Percentiles rank a stretch among this genome's conserved stretches.
These are phyloP conservation scores for Trachymyrmex septentrionalis DNA, from an alignment of 1,140 invertebrate species.

Conservation along the genomic window DNA sequence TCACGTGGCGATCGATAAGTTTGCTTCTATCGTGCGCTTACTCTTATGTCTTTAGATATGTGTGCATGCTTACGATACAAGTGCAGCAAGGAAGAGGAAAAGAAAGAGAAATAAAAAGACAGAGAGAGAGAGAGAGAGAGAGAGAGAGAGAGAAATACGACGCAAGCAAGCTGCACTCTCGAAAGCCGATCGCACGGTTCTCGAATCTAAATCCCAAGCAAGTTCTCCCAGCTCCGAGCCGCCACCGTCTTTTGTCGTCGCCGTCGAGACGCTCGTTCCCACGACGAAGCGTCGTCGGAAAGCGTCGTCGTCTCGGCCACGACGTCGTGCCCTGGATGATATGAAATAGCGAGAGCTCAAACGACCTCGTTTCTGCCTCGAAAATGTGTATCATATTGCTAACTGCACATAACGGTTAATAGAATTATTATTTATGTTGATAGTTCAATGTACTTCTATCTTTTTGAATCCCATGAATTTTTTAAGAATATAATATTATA, in stretches of 20 bases:
- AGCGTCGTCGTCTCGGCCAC: neutral
- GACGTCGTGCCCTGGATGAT: slow-evolving; percentile 4
- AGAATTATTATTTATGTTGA: neutral
- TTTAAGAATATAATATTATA: neutral
- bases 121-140: neutral
- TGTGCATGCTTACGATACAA: slow-evolving; percentile 23
- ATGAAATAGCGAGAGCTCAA: slow-evolving; percentile 29
- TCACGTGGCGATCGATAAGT: slow-evolving; percentile 67
- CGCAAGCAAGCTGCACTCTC: slow-evolving; percentile 48
- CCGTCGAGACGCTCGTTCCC: slow-evolving; percentile 47
- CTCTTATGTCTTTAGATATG: slow-evolving; percentile 41
- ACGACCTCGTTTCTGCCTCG: slow-evolving; percentile 17
- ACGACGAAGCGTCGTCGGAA: neutral
- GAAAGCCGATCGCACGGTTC: slow-evolving; percentile 59
- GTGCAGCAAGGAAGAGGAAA: neutral
- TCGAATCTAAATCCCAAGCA: slow-evolving; percentile 66
- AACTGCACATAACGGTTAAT: neutral
- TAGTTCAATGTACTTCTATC: neutral
- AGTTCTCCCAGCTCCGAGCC: slow-evolving; percentile 45
- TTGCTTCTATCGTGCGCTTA: slow-evolving; percentile 65
- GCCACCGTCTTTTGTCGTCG: slow-evolving; percentile 23
- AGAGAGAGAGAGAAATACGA: neutral
- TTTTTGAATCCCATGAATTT: neutral
- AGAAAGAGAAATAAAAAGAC: neutral
- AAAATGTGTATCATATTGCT: slow-evolving; percentile 2